These are phyloP conservation scores for Knipowitschia caucasica DNA, from an alignment of 2,797 vertebrate species.

Conservation along the genomic window DNA sequence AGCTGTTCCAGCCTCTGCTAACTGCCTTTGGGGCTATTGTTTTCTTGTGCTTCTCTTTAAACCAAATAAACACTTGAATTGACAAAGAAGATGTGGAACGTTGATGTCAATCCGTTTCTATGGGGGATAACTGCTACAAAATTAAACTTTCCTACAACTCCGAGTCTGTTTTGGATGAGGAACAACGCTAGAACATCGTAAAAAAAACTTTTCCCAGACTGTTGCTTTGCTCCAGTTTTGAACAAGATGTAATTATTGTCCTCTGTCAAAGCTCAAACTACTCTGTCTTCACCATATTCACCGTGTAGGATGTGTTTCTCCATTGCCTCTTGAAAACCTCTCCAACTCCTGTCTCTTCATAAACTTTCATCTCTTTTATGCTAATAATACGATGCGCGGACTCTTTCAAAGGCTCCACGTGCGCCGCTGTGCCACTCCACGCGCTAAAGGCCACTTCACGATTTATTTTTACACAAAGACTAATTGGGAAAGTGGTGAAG, in stretches of 20 bases:
- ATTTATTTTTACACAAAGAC: conserved; percentile 2
- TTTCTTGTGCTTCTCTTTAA: too few species aligned
- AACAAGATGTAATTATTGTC: too few species aligned
- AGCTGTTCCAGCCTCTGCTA: too few species aligned
- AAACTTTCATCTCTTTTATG: not conserved
- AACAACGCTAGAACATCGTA: too few species aligned
- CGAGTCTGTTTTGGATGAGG: too few species aligned
- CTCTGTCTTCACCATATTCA: not conserved
- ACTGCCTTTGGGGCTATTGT: too few species aligned
- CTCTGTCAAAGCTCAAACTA: not conserved
- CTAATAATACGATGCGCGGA: not conserved
- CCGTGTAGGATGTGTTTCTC: not conserved
- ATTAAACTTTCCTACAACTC: too few species aligned
- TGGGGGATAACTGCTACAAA: too few species aligned
- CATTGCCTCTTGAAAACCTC: not conserved
- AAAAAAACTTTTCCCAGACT: too few species aligned
- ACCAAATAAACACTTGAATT: too few species aligned
- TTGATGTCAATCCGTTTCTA: too few species aligned
- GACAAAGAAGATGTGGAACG: too few species aligned
- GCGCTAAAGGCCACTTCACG: not conserved
- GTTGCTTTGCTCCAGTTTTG: not conserved
- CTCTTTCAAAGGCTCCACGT: not conserved
- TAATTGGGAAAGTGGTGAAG: not conserved
- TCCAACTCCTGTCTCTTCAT: not conserved
- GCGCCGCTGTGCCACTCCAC: not conserved